Percentiles rank a stretch among this genome's conserved stretches.
phyloP scores from a whole-genome alignment of 2,113 vertebrate genomes.

The Aleadryas rufinucha region DNA sequence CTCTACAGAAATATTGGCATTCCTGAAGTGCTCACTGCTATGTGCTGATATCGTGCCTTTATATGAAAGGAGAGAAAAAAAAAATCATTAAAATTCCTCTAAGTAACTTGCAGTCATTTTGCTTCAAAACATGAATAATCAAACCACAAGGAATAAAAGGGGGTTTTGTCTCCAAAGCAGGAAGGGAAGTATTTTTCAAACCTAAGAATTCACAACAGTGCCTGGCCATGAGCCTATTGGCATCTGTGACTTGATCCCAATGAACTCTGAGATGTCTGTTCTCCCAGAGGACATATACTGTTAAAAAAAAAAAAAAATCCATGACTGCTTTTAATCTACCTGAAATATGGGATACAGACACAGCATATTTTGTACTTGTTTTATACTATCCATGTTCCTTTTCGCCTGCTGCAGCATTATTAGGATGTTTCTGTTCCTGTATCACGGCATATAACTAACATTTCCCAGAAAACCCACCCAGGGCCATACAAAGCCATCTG shows the following conservation, averaged over 20 bases:
- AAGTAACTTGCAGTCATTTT: background rate
- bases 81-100: slow-evolving; percentile 9
- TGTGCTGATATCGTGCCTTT: background rate
- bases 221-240: slow-evolving; percentile 15
- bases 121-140: slow-evolving; percentile 34
- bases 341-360: slow-evolving; percentile 26
- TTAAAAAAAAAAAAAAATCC: background rate
- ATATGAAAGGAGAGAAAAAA: background rate
- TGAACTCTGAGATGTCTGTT: slow-evolving; percentile 34
- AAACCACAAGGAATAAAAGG: slow-evolving; percentile 35
- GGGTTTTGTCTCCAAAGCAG: slow-evolving; percentile 27
- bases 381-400: background rate
- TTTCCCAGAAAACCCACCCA: background rate
- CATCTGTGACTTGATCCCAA: slow-evolving; percentile 22
- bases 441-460: background rate
- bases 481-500: background rate
- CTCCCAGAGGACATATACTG: background rate
- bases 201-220: slow-evolving; percentile 33
- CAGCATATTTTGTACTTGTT: background rate
- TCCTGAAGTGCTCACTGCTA: background rate
- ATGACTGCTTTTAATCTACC: slow-evolving; percentile 38
- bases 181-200: slow-evolving; percentile 52
- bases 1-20: background rate
- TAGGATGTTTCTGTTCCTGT: background rate
- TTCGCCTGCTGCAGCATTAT: background rate